Conservation (phyloP, 2,888 invertebrate genomes). For the Meandrusa payeni region DNA sequence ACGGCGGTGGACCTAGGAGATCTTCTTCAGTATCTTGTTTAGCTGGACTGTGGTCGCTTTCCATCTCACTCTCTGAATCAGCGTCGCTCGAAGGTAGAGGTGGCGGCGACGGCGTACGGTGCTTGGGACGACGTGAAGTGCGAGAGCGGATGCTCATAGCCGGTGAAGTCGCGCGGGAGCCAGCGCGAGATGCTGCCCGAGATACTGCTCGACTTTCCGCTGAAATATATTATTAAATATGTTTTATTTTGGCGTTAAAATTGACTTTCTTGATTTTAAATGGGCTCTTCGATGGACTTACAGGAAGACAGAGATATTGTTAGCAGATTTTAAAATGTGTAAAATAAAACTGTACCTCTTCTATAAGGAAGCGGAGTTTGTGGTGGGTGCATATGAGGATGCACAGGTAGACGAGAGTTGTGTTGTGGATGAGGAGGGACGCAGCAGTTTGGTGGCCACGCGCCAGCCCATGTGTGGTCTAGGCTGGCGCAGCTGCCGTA, state of each 20-base stretch:
- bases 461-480: constrained; percentile 53
- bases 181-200: constrained; percentile 80
- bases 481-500: constrained; percentile 72
- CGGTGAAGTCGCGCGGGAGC: constrained; percentile 84
- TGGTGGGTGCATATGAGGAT: constrained; percentile 43
- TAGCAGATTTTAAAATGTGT: too few relatives aligned
- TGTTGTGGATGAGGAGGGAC: constrained; percentile 33
- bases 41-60: constrained; percentile 40
- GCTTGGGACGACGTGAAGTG: constrained; percentile 79
- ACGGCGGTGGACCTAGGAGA: constrained; percentile 64
- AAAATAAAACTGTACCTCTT: constrained; percentile 44
- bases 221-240: constrained; percentile 25
- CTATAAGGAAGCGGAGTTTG: constrained; percentile 57
- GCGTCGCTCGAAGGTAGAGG: constrained; percentile 78
- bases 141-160: constrained; percentile 86
- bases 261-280: too few relatives aligned
- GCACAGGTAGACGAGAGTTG: constrained; percentile 31
- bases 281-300: too few relatives aligned
- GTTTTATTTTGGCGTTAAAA: too few relatives aligned
- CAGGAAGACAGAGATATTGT: too few relatives aligned
- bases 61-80: constrained; percentile 81
- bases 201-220: constrained; percentile 71
- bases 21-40: constrained; percentile 42
- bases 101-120: constrained; percentile 65
- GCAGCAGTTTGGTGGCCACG: constrained; percentile 39